A percentile compares a stretch with the other conserved stretches of the same genome.
Conservation (phyloP, 1,140 invertebrate genomes). For the Olivierus martensii region DNA sequence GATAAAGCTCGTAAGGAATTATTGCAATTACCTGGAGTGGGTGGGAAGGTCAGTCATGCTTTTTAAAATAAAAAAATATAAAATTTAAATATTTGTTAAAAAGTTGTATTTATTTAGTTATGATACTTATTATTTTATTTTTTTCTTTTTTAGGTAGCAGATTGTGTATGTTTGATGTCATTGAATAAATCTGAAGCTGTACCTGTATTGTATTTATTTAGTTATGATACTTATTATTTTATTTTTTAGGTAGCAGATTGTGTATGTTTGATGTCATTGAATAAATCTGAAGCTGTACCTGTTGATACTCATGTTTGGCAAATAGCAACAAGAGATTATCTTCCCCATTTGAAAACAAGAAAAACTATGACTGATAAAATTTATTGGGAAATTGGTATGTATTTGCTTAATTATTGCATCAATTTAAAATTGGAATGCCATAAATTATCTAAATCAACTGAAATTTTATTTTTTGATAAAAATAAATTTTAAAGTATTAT, state of each 20-base stretch:
- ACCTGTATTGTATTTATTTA: too few relatives aligned
- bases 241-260: conserved; percentile 93
- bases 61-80: background rate
- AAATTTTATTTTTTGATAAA: too few relatives aligned
- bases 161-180: conserved; percentile 96
- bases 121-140: too few relatives aligned
- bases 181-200: conserved; percentile 73
- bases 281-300: conserved; percentile 74
- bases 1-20: conserved; percentile 53
- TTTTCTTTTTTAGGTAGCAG: conserved; percentile 85
- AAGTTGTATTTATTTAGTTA: too few relatives aligned
- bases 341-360: conserved; percentile 55
- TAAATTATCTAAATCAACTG: too few relatives aligned
- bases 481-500: too few relatives aligned
- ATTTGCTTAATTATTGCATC: background rate
- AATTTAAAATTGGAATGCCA: too few relatives aligned
- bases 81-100: background rate
- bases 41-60: conserved; percentile 30
- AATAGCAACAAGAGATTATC: conserved; percentile 65
- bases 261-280: conserved; percentile 91
- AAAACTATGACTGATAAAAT: conserved; percentile 71
- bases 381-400: conserved; percentile 64
- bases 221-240: too few relatives aligned
- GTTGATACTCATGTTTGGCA: conserved; percentile 96
- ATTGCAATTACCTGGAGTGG: conserved; percentile 66